Evolutionary conservation across 2,797 vertebrate species (phyloP).

Genomic region (Ceryle rudis): DNA sequence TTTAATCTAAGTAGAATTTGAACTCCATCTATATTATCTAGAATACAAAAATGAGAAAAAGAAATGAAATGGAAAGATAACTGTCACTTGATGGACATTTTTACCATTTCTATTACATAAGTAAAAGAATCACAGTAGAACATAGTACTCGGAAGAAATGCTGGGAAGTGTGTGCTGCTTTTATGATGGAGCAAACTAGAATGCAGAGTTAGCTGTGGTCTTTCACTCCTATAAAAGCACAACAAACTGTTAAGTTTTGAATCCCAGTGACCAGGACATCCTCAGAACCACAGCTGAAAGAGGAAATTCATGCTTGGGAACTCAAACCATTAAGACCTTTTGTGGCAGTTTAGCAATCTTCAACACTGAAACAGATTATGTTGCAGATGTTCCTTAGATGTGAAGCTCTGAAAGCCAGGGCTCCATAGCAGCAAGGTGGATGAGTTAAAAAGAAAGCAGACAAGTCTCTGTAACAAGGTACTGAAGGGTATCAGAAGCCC

Average conservation of each 20-base stretch:
- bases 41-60: background rate
- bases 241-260: background rate
- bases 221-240: background rate
- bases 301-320: background rate
- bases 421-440: background rate
- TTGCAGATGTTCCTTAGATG: background rate
- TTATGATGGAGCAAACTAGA: background rate
- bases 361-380: background rate
- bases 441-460: background rate
- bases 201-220: background rate
- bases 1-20: background rate
- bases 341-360: background rate
- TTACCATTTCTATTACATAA: background rate
- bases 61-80: background rate
- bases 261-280: background rate
- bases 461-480: background rate
- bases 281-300: background rate
- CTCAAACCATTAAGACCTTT: background rate
- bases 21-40: background rate
- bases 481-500: background rate
- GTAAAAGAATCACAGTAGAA: background rate
- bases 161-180: background rate
- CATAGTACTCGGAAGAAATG: background rate
- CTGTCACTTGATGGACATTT: background rate
- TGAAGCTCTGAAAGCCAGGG: background rate